Conservation (phyloP, 2,888 invertebrate genomes). For the Amblyjoppa fuscipennis region DNA sequence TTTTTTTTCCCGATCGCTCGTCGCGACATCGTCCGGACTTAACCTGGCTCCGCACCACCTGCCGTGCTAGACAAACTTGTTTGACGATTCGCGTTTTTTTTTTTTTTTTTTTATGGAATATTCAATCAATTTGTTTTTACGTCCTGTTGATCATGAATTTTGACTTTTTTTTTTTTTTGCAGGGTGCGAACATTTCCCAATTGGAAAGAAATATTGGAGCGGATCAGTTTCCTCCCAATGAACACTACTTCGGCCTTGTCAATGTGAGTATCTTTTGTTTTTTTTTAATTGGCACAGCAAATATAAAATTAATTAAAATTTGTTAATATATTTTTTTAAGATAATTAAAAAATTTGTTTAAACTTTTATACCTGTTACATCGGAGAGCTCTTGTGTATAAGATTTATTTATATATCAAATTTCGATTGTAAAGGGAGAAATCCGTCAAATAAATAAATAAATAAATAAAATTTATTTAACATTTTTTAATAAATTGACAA, state of each 20-base stretch:
- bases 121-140: not conserved
- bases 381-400: too few relatives aligned
- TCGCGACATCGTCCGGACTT: not conserved
- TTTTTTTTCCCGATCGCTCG: not conserved
- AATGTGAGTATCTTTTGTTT: slow-evolving; percentile 91
- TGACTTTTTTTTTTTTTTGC: slow-evolving; percentile 67
- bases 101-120: not conserved
- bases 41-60: slow-evolving; percentile 16
- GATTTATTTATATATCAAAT: too few relatives aligned
- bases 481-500: not conserved
- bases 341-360: too few relatives aligned
- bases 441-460: too few relatives aligned
- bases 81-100: not conserved
- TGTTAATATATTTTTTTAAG: slow-evolving; percentile 6
- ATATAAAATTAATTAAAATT: too few relatives aligned
- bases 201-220: slow-evolving; percentile 99
- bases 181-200: slow-evolving; percentile 99
- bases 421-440: too few relatives aligned
- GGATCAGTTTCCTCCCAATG: slow-evolving; percentile 99
- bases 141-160: not conserved
- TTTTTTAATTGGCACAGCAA: not conserved
- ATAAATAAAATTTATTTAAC: not conserved
- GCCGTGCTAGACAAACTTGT: not conserved
- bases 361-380: too few relatives aligned
- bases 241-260: slow-evolving; percentile 99